These are phyloP conservation scores for Champsocephalus gunnari DNA, from an alignment of 2,797 vertebrate genomes.

Conservation along the genomic window DNA sequence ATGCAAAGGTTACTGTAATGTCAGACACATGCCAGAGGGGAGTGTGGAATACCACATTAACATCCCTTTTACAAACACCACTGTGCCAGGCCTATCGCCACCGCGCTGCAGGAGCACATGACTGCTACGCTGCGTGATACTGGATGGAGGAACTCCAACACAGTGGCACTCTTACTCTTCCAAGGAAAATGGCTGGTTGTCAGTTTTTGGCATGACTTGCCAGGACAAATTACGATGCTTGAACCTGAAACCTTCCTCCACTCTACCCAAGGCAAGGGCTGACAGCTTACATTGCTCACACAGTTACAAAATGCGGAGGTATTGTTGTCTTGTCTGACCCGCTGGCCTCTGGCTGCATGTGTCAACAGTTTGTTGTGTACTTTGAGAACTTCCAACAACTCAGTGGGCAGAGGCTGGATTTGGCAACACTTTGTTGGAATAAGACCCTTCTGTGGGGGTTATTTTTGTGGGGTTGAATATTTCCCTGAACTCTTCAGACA, in stretches of 20 bases:
- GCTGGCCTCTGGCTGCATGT: slow-evolving; percentile 16
- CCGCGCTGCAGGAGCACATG: slow-evolving; percentile 58
- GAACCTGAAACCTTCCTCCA: slow-evolving; percentile 22
- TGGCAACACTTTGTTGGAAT: slow-evolving; percentile 16
- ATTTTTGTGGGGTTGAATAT: background rate
- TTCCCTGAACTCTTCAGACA: background rate
- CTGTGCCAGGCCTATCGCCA: slow-evolving; percentile 41
- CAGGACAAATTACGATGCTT: slow-evolving; percentile 44
- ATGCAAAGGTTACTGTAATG: slow-evolving; percentile 87
- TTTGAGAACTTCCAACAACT: slow-evolving; percentile 23
- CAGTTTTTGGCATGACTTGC: slow-evolving; percentile 35
- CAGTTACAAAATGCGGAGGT: slow-evolving; percentile 10
- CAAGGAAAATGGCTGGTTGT: slow-evolving; percentile 50
- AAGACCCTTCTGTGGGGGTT: background rate
- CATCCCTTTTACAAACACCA: slow-evolving; percentile 72
- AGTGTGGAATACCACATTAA: slow-evolving; percentile 84
- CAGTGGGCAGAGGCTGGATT: slow-evolving; percentile 2
- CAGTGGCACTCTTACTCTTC: slow-evolving; percentile 19
- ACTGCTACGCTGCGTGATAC: slow-evolving; percentile 25
- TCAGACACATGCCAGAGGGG: slow-evolving; percentile 82
- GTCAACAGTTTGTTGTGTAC: slow-evolving; percentile 26
- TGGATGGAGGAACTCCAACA: slow-evolving; percentile 16
- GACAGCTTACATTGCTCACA: slow-evolving; percentile 30
- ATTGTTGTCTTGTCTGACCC: slow-evolving; percentile 42
- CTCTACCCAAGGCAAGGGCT: slow-evolving; percentile 24